These are phyloP conservation scores for Nasonovia ribisnigri DNA, from an alignment of 2,888 invertebrate genomes.

Conservation along the genomic window DNA sequence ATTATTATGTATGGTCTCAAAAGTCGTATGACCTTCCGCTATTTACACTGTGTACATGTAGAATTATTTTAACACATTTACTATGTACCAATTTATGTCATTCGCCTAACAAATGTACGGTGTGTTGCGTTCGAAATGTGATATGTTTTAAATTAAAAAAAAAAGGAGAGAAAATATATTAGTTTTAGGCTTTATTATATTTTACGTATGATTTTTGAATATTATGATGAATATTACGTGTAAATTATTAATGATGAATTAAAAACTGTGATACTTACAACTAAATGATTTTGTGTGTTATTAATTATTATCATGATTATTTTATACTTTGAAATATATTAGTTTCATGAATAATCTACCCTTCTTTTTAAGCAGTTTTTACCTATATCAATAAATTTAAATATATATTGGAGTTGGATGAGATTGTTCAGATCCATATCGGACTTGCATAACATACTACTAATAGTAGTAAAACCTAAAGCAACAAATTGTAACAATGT, in stretches of 20 bases:
- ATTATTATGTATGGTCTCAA: slow-evolving; percentile 7
- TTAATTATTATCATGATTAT: neutral
- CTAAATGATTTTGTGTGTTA: slow-evolving; percentile 38
- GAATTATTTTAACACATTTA: slow-evolving; percentile 43
- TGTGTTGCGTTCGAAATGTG: slow-evolving; percentile 58
- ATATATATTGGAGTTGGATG: neutral
- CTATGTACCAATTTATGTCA: slow-evolving; percentile 51
- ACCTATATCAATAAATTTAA: too few species aligned
- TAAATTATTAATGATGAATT: slow-evolving; percentile 64
- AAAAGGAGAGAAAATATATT: slow-evolving; percentile 45
- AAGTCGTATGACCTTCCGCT: neutral
- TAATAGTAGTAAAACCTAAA: neutral
- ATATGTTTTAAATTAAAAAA: slow-evolving; percentile 60
- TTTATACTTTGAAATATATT: neutral
- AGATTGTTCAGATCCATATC: neutral
- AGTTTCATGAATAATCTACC: neutral
- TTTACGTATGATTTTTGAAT: slow-evolving; percentile 58
- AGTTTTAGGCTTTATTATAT: slow-evolving; percentile 61
- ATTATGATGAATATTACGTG: slow-evolving; percentile 57
- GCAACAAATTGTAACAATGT: neutral
- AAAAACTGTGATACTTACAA: slow-evolving; percentile 64
- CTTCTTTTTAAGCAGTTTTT: too few species aligned
- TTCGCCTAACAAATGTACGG: slow-evolving; percentile 55
- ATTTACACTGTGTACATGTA: slow-evolving; percentile 33
- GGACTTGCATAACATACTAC: neutral